Base-by-base conservation (phyloP, 2,797 vertebrate genomes). In the Lophotriccus pileatus region DNA sequence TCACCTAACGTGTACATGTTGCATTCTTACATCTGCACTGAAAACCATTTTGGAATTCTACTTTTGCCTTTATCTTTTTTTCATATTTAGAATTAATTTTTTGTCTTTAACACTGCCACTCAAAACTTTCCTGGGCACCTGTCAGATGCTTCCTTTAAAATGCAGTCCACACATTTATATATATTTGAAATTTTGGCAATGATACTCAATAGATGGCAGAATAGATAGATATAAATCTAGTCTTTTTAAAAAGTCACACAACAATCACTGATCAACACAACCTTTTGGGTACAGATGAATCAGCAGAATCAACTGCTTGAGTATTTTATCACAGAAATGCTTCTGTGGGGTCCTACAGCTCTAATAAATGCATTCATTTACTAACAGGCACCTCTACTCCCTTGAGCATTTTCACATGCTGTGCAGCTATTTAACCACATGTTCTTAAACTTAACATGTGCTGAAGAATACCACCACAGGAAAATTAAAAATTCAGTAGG, bases 401-500 rank as follows among this genome's bases (percentile, higher is more conserved):
- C 28, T 58, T 44, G 75, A 93, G 93, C 82, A 74, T 79, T 80
- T 85, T 78, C 86, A 77, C 58, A 58, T 30, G 67, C 78, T 79
- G 70, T 4, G 73, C 52, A 82, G 70, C 84, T 82, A 91, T 95
- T 94, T 69, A 87, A 66, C 87, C 83, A 86, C 74, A 87, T 50
- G 49, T 79, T 94, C 84, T 90, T 95, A 43, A 89, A 66, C 60
- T 84, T 82, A 76, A 87, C 43, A 5, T 46, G 67, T 81, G 75
- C 90, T 94, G 41, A 36, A 94, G 80, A 95, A 93, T 37, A 96
- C 79, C 56, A 97, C 76, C 89, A 92, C 69, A 83, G 88, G 86
- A 95, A 95, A 97, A 97, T 78, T 58, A 96, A 94, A 93, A 96
- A 91, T 97, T 96, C 90, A 67, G 90, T 25, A 77, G 85, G 91